Evolutionary conservation across 2,113 vertebrate species (phyloP), one percentile per base, ranked within the genome.

Genomic region (Mormoops blainvillei): DNA sequence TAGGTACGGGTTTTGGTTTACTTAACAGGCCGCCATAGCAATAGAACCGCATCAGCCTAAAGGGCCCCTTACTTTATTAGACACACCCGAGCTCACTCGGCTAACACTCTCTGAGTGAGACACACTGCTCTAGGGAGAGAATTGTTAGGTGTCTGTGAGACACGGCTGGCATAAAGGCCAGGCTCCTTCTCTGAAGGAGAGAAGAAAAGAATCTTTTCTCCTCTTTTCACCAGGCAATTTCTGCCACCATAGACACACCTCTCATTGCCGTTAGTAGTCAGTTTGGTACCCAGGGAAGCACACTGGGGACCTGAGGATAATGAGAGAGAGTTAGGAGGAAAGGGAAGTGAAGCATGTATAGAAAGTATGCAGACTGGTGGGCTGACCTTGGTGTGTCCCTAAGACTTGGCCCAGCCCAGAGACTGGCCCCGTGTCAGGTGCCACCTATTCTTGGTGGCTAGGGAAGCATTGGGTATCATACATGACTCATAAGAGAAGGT

Each of bases 21-120:
- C 19, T 48, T 31, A 31, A 33, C 18, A 5, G 20, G 20, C 0
- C 0, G 7, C 15, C 2, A 2, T 3, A 16, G 54, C 76, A 83
- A 7, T 28, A 38, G 3, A 38, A 12, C 2, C 4, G 8, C 16
- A 1, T 31, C 12, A 2, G 0, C 36, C 22, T 38, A 12, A 50
- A 1, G 10, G 19, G 22, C 38, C 12, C n/a, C 26, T 12, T 7
- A 9, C n/a, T 18, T 12, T 54, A 33, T 38, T 48, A 38, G 15
- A 50, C 50, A 19, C 2, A 24, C 13, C 12, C 33, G 7, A 36
- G 18, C 16, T 50, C 45, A 12, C 28, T 84, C 26, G 8, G 22
- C 14, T 1, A 41, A 41, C 22, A 33, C 54, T 28, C 7, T 6
- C 7, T n/a, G 52, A 93, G 14, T n/a, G 52, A 93, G 14, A 91